Base-by-base conservation (phyloP, 2,888 invertebrate genomes). In the Labia minor region DNA sequence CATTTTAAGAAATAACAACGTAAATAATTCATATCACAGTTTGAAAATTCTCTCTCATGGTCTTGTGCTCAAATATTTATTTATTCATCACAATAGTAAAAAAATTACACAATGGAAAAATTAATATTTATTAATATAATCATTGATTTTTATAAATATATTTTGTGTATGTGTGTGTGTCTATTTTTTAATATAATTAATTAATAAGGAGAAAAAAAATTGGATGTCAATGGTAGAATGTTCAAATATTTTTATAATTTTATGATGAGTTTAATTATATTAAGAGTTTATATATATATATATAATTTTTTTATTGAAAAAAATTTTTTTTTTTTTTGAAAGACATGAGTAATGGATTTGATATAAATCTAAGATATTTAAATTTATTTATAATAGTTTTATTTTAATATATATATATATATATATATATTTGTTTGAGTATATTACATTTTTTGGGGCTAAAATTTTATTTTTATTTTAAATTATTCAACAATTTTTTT, bases 1-100 rank as follows among this genome's bases (percentile, higher is more conserved):
- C 49, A 49, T 49, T 49, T n/a, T n/a, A 49, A 49, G 16, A 49
- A 49, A 49, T 49, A 49, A 49, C 49, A 49, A 49, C 49, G 49
- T n/a, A 49, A 49, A 49, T n/a, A n/a, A 49, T 49, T 49, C 49
- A 10, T 49, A 49, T 49, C 49, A 49, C 49, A 49, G 49, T 49
- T 49, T 49, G 49, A 16, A 49, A 49, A n/a, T 49, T 49, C 49
- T 11, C 49, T 14, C 49, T 49, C 49, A 4, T 49, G 49, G 14
- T 49, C 49, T 49, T 49, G 49, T 11, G 49, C n/a, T 49, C 2
- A n/a, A n/a, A n/a, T 4, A 14, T 49, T 49, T 14, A n/a, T 10
- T 49, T 49, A 3, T 8, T 49, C 49, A 49, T 49, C 16, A n/a
- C 49, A 49, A 10, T 8, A 49, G 16, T 4, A 10, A 49, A 33